These are phyloP conservation scores for Drosophila kuntzei DNA, from an alignment of 2,888 invertebrate species.

Conservation along the genomic window DNA sequence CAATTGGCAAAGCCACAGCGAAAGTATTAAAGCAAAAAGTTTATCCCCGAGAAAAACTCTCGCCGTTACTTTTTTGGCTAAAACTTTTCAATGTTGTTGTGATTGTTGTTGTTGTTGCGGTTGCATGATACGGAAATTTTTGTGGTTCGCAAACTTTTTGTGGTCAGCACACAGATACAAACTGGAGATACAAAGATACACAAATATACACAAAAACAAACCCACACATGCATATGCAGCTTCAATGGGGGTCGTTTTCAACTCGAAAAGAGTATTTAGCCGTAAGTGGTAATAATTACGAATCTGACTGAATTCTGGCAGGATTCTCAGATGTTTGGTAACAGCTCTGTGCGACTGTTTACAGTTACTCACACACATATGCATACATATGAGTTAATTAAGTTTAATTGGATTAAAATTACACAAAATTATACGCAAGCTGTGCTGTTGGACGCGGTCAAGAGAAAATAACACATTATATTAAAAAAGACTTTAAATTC, in stretches of 20 bases:
- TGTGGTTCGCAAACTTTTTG: constrained; percentile 60
- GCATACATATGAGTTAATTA: constrained; percentile 71
- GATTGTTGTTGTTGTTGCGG: constrained; percentile 48
- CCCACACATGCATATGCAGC: constrained; percentile 21
- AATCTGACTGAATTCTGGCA: constrained; percentile 41
- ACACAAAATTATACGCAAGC: constrained; percentile 56
- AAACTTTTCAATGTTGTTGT: constrained; percentile 64
- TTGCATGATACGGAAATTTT: constrained; percentile 73
- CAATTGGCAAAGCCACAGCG: constrained; percentile 27
- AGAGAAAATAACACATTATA: not conserved
- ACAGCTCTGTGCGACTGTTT: constrained; percentile 38
- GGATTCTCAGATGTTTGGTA: constrained; percentile 13
- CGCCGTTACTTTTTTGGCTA: constrained; percentile 40
- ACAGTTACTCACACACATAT: constrained; percentile 42
- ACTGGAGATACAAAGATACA: constrained; percentile 17
- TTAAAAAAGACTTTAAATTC: too few species aligned
- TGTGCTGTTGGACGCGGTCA: not conserved
- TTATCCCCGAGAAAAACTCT: constrained; percentile 55
- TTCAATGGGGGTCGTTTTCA: constrained; percentile 17
- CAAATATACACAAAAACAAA: constrained; percentile 1
- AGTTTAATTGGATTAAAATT: constrained; percentile 80
- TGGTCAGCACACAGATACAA: constrained; percentile 27
- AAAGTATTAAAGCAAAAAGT: constrained; percentile 74
- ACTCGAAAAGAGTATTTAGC: constrained; percentile 67
- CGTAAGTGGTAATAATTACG: constrained; percentile 80